Evolutionary conservation across 30 jellyfish, hydroid and myxozoan species (phyloP).

Genomic region (Mastigias papua): DNA sequence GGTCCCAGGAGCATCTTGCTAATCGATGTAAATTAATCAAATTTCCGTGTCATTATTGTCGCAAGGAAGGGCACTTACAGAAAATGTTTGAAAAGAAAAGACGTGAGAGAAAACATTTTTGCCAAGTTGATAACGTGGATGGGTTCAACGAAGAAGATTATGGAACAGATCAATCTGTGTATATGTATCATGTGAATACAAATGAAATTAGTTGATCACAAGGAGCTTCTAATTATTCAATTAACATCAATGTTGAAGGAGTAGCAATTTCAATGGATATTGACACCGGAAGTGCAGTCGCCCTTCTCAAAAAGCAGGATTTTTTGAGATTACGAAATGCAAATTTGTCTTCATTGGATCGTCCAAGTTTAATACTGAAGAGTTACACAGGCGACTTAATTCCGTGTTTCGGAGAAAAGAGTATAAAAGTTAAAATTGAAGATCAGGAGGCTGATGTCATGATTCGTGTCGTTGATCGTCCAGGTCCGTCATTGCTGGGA

Average conservation of each 20-base stretch:
- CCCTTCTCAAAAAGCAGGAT: conserved; percentile 50
- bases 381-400: conserved; percentile 33
- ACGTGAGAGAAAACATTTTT: conserved; percentile 27
- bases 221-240: conserved; percentile 11
- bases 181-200: conserved; percentile 42
- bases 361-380: conserved; percentile 41
- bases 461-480: conserved; percentile 45
- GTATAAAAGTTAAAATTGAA: conserved; percentile 37
- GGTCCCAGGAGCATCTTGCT: conserved; percentile 61
- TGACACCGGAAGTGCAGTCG: conserved; percentile 50
- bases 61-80: conserved; percentile 67
- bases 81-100: conserved; percentile 35
- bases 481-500: conserved; percentile 45
- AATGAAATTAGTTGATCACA: conserved; percentile 26
- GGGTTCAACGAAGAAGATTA: conserved; percentile 32
- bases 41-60: conserved; percentile 41
- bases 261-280: conserved; percentile 29
- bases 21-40: conserved; percentile 45
- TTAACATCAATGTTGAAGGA: conserved; percentile 20
- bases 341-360: conserved; percentile 45
- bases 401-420: conserved; percentile 40
- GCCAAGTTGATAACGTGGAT: conserved; percentile 46
- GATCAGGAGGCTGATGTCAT: conserved; percentile 48
- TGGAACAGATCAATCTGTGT: conserved; percentile 50
- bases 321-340: conserved; percentile 30